Evolutionary conservation across 2,797 vertebrate species (phyloP), one percentile per base, ranked within the genome.

Genomic region (Falco biarmicus): DNA sequence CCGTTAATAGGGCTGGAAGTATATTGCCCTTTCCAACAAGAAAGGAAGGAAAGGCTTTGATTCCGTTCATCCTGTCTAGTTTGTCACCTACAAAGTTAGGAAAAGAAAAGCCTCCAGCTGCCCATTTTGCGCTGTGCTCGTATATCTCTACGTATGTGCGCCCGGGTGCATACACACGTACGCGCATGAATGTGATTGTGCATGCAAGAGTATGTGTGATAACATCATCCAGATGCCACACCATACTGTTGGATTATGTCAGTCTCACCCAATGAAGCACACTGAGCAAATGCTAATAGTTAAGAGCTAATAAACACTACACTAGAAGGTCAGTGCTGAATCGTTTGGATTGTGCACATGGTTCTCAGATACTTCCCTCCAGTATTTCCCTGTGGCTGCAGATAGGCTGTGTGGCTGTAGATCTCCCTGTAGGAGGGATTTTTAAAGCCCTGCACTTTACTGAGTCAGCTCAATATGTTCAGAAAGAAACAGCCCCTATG

Each of bases 271-370:
- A 96, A 94, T 94, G 89, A 97, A 97, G 93, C 90, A 93, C 94
- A 89, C 89, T 78, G 92, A 94, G 90, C 94, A 95, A 97, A 97
- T 94, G 96, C 84, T 97, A 95, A 97, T 96, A 96, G 94, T 97
- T 97, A 96, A 96, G 95, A 97, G 94, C 96, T 96, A 97, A 96
- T 97, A 96, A 97, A 95, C 96, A 95, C 96, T 94, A 92, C 93
- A 76, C 92, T 93, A 93, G 95, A 95, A 96, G 95, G 94, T 96
- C 92, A 95, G 89, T 43, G 73, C 90, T 86, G 95, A 95, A 96
- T 96, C 25, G 19, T 87, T 96, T 25, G 87, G 93, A 95, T 97
- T 94, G 92, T 69, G 84, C 93, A 93, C 89, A 78, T 95, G 93
- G 89, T 94, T 93, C 89, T 96, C 34, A 15, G 92, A 96, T 93